phyloP scores from a whole-genome alignment of 1,140 invertebrate species.

The Drosophila sechellia region DNA sequence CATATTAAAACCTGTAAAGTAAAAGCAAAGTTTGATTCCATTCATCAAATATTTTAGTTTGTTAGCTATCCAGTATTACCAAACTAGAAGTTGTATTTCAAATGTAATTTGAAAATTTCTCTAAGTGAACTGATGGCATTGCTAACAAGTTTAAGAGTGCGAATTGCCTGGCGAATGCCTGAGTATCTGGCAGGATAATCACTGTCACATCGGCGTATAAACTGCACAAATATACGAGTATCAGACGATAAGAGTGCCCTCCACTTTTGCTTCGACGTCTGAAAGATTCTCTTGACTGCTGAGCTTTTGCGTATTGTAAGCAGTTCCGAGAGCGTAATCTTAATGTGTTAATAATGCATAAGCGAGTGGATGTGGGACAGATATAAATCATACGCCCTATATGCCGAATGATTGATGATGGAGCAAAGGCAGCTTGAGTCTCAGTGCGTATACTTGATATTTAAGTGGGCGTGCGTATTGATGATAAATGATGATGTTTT shows the following conservation, averaged over 20 bases:
- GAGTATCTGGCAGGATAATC: slow-evolving; percentile 43
- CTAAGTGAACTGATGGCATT: slow-evolving; percentile 9
- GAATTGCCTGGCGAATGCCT: slow-evolving; percentile 16
- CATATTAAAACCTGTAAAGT: neutral
- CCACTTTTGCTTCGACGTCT: neutral
- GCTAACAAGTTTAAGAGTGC: slow-evolving; percentile 11
- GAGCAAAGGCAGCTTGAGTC: slow-evolving; percentile 21
- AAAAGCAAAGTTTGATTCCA: neutral
- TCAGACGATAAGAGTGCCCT: neutral
- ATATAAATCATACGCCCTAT: slow-evolving; percentile 65
- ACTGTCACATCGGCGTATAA: slow-evolving; percentile 51
- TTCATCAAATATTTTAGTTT: no score
- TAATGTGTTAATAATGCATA: slow-evolving; percentile 75
- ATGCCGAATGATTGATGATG: slow-evolving; percentile 58
- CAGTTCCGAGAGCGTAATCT: slow-evolving; percentile 52
- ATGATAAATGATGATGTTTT: slow-evolving; percentile 61
- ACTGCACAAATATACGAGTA: slow-evolving; percentile 31
- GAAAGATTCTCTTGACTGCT: slow-evolving; percentile 20
- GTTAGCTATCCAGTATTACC: no score
- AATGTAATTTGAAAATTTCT: neutral
- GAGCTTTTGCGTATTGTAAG: slow-evolving; percentile 56
- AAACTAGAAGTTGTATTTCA: no score
- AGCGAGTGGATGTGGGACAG: slow-evolving; percentile 51
- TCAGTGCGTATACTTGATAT: slow-evolving; percentile 62
- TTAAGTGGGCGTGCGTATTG: slow-evolving; percentile 47